Evolutionary conservation across 1,140 invertebrate species (phyloP).

Genomic region (Apis florea): DNA sequence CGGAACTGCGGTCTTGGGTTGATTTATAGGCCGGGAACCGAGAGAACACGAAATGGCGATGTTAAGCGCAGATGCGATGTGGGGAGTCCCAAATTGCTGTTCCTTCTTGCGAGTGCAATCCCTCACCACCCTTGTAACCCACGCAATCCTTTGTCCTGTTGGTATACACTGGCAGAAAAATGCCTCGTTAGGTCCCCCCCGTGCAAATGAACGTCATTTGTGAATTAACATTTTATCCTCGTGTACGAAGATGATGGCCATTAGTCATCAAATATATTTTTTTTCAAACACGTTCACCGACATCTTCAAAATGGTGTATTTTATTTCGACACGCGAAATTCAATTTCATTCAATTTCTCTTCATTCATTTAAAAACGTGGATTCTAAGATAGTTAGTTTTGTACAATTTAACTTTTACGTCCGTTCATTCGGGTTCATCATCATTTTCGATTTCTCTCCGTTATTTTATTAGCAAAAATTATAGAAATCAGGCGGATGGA

Average conservation of each 20-base stretch:
- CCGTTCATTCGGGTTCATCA: too few relatives aligned
- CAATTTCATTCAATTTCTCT: not conserved
- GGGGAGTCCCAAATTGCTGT: conserved; percentile 66
- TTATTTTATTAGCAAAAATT: too few relatives aligned
- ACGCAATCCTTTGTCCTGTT: conserved; percentile 50
- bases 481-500: too few relatives aligned
- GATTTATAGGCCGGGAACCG: conserved; percentile 52
- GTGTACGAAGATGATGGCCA: not conserved
- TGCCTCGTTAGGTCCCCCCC: conserved; percentile 17
- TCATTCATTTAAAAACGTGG: too few relatives aligned
- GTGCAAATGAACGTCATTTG: conserved; percentile 10
- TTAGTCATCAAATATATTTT: not conserved
- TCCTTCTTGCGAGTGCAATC: conserved; percentile 53
- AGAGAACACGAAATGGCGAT: conserved; percentile 59
- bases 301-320: too few relatives aligned
- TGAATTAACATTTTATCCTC: not conserved
- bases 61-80: conserved; percentile 57
- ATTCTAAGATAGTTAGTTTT: too few relatives aligned
- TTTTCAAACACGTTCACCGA: not conserved
- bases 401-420: too few relatives aligned
- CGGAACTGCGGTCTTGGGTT: conserved; percentile 41
- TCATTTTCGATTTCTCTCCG: too few relatives aligned
- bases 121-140: conserved; percentile 59
- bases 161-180: conserved; percentile 24
- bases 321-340: not conserved